These are phyloP conservation scores for Diaperis boleti DNA, from an alignment of 2,888 invertebrate species.

Conservation along the genomic window DNA sequence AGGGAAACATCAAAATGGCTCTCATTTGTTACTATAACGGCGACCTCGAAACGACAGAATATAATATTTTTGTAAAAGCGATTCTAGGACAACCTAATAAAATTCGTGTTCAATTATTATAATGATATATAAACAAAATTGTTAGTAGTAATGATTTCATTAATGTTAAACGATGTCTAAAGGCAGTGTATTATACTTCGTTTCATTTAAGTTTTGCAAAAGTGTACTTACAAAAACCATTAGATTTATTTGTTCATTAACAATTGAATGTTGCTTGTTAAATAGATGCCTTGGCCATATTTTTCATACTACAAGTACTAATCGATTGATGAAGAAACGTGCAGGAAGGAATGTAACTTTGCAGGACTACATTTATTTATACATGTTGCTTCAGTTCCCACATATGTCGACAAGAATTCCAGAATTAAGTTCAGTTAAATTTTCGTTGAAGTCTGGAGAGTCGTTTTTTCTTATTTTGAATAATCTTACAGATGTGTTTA, in stretches of 20 bases:
- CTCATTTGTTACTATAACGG: slow-evolving; percentile 17
- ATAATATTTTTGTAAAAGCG: slow-evolving; percentile 33
- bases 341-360: neutral
- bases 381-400: no score
- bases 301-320: slow-evolving; percentile 27
- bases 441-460: no score
- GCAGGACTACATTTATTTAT: neutral
- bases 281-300: slow-evolving; percentile 42
- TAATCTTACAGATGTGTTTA: no score
- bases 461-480: no score
- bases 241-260: slow-evolving; percentile 8
- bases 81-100: slow-evolving; percentile 12
- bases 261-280: slow-evolving; percentile 33
- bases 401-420: no score
- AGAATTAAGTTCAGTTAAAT: no score
- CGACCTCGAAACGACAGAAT: slow-evolving; percentile 26
- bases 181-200: slow-evolving; percentile 17
- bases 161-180: slow-evolving; percentile 23
- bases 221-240: slow-evolving; percentile 40
- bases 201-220: slow-evolving; percentile 34
- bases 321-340: neutral
- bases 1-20: slow-evolving; percentile 16
- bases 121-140: slow-evolving; percentile 14
- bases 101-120: slow-evolving; percentile 38
- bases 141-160: slow-evolving; percentile 29